Percentiles rank a stretch among this genome's conserved stretches.
phyloP scores from a whole-genome alignment of 2,113 vertebrate species.

The Cyprinus carpio region DNA sequence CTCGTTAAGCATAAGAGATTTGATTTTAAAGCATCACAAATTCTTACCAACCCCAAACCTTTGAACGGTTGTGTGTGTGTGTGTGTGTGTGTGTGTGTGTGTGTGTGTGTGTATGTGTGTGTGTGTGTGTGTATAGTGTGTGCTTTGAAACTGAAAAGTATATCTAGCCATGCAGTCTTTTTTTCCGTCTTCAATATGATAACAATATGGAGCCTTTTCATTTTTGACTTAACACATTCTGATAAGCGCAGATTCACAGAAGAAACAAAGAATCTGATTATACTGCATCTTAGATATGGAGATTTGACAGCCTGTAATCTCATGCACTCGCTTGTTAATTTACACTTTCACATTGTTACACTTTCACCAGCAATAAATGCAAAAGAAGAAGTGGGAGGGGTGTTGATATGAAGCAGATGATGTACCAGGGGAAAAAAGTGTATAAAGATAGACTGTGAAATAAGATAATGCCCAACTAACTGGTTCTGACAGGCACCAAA shows the following conservation, averaged over 20 bases:
- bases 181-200: background rate
- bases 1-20: too few relatives aligned
- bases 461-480: constrained; percentile 31
- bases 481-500: constrained; percentile 1
- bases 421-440: constrained; percentile 44
- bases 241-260: background rate
- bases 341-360: background rate
- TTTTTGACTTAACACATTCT: background rate
- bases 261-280: background rate
- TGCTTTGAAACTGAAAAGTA: background rate
- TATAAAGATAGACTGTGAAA: constrained; percentile 48
- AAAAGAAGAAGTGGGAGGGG: constrained; percentile 55
- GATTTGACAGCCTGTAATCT: background rate
- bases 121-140: background rate
- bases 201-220: background rate
- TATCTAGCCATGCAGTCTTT: background rate
- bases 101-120: too few relatives aligned
- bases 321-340: background rate
- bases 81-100: too few relatives aligned
- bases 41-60: too few relatives aligned
- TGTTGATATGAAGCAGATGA: constrained; percentile 75
- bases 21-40: too few relatives aligned
- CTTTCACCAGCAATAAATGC: background rate
- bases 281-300: background rate
- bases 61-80: too few relatives aligned